Conservation (phyloP, 1,140 invertebrate species). For the Trinorchestia longiramus region DNA sequence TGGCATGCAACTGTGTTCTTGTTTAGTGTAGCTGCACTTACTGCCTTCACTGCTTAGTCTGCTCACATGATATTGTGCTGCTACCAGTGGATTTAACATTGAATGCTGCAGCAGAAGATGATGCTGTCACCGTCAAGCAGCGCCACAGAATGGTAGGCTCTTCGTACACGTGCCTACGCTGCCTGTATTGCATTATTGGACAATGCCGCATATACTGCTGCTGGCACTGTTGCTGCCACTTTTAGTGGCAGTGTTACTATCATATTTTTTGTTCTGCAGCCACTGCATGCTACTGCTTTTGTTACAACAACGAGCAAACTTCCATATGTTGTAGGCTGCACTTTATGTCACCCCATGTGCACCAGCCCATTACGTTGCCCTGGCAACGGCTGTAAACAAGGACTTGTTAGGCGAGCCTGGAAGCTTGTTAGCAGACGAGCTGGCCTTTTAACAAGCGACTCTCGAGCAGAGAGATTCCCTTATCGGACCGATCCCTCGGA, state of each 20-base stretch:
- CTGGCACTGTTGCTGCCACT: background rate
- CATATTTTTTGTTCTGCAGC: background rate
- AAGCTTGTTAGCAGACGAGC: constrained; percentile 42
- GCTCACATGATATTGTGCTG: background rate
- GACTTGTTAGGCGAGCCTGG: constrained; percentile 51
- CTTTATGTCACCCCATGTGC: constrained; percentile 39
- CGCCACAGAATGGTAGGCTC: background rate
- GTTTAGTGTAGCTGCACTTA: background rate
- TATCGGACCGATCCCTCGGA: constrained; percentile 30
- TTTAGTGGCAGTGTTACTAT: background rate
- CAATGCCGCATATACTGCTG: background rate
- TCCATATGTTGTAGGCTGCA: constrained; percentile 50
- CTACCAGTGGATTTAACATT: background rate
- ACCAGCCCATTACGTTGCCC: constrained; percentile 37
- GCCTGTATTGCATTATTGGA: background rate
- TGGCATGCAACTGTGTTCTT: background rate
- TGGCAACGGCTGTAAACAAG: constrained; percentile 54
- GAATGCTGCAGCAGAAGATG: background rate
- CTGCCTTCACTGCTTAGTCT: background rate
- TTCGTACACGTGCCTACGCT: background rate
- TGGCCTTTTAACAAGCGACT: constrained; percentile 46
- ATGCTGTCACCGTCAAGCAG: background rate
- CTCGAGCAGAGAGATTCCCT: background rate
- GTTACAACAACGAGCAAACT: background rate
- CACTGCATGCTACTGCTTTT: constrained; percentile 7